A percentile compares a stretch with the other conserved stretches of the same genome.
Conservation (phyloP, 2,797 vertebrate genomes). For the Arctocebus calabarensis region DNA sequence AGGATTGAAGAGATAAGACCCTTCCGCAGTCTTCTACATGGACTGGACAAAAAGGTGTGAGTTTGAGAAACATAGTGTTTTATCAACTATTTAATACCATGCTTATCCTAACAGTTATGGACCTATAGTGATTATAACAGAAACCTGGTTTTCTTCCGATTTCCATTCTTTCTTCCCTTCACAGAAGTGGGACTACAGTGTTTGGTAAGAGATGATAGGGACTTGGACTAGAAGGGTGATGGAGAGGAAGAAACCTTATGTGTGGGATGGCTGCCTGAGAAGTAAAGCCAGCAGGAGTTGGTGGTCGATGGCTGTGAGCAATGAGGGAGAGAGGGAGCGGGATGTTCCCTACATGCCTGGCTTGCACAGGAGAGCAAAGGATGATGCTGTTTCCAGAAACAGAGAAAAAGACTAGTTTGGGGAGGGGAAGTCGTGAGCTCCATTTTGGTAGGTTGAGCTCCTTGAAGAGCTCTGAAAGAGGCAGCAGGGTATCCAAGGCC, state of each 20-base stretch:
- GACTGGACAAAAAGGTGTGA: neutral
- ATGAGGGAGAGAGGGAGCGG: neutral
- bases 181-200: neutral
- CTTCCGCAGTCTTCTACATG: neutral
- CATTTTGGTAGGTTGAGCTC: neutral
- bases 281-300: neutral
- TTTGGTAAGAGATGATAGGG: neutral
- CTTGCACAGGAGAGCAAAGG: neutral
- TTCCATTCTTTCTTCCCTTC: neutral
- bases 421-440: neutral
- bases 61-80: neutral
- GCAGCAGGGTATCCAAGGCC: neutral
- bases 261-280: neutral
- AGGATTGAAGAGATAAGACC: neutral
- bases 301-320: neutral
- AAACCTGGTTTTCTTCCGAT: conserved; percentile 20
- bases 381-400: neutral
- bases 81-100: neutral
- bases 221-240: neutral
- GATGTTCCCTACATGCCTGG: neutral
- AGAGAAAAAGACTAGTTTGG: neutral
- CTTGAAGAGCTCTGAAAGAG: neutral
- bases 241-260: neutral
- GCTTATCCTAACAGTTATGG: neutral
- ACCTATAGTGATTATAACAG: neutral